These are phyloP conservation scores for Rhamnusium bicolor DNA, from an alignment of 2,888 invertebrate genomes.

Conservation along the genomic window DNA sequence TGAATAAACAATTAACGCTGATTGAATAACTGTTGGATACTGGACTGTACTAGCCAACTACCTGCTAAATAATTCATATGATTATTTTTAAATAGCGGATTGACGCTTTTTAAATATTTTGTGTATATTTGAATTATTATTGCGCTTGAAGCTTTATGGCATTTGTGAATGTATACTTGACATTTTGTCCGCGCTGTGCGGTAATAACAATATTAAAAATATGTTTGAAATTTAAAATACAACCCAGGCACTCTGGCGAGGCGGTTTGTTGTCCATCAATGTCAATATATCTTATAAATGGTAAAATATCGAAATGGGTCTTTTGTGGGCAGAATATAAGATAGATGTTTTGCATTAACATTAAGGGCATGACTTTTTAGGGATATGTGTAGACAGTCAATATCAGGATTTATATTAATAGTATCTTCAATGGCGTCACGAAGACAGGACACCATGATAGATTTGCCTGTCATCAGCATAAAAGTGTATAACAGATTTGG, in stretches of 20 bases:
- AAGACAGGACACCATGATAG: constrained; percentile 11
- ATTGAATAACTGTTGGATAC: too few species aligned
- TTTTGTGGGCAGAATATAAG: constrained; percentile 1
- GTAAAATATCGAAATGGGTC: constrained; percentile 3
- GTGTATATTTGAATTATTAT: too few species aligned
- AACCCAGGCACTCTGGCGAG: background rate
- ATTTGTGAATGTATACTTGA: too few species aligned
- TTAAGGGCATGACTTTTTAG: background rate
- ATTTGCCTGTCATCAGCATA: constrained; percentile 17
- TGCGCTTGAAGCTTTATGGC: too few species aligned
- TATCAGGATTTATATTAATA: constrained; percentile 17
- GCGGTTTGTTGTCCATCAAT: background rate
- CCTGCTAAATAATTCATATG: too few species aligned
- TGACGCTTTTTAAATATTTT: too few species aligned
- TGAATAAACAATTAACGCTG: too few species aligned
- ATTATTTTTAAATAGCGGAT: too few species aligned
- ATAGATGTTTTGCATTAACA: constrained; percentile 14
- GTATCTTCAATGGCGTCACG: background rate
- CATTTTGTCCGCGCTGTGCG: too few species aligned
- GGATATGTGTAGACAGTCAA: constrained; percentile 8
- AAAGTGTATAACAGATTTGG: constrained; percentile 6
- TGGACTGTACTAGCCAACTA: too few species aligned
- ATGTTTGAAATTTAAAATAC: too few species aligned
- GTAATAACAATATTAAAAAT: too few species aligned
- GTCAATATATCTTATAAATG: background rate